Percentiles rank a stretch among this genome's conserved stretches.
Evolutionary conservation across 2,888 invertebrate species (phyloP).

Genomic region (Selenia dentaria): DNA sequence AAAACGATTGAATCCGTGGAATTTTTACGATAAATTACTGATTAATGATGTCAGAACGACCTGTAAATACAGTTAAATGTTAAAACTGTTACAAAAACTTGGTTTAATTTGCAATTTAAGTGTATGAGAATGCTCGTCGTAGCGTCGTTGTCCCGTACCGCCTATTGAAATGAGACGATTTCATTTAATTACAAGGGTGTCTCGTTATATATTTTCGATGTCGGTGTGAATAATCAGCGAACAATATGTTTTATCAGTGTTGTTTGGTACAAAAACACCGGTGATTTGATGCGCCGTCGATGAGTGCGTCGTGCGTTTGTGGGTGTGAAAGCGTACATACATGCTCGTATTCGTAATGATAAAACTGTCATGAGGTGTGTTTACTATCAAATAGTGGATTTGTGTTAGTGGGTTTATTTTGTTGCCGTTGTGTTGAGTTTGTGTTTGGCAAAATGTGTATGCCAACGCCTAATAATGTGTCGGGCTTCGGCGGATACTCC

Average conservation of each 20-base stretch:
- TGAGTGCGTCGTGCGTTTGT: constrained; percentile 76
- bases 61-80: constrained; percentile 43
- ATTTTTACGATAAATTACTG: constrained; percentile 37
- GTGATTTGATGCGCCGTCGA: constrained; percentile 68
- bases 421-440: constrained; percentile 55
- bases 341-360: constrained; percentile 75
- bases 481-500: constrained; percentile 81
- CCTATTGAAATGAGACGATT: constrained; percentile 69
- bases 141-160: constrained; percentile 79
- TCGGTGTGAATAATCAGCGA: constrained; percentile 34
- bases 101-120: constrained; percentile 50
- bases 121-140: constrained; percentile 69
- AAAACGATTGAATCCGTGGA: constrained; percentile 49
- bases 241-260: constrained; percentile 45
- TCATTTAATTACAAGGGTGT: constrained; percentile 54
- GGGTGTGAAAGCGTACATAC: constrained; percentile 80
- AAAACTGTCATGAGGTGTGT: constrained; percentile 81
- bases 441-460: constrained; percentile 77
- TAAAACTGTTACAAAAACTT: constrained; percentile 38
- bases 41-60: constrained; percentile 35
- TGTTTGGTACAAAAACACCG: constrained; percentile 38
- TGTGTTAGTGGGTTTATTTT: constrained; percentile 73
- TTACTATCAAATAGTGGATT: constrained; percentile 76
- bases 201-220: constrained; percentile 42
- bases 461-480: constrained; percentile 82